Percentiles rank a stretch among this genome's conserved stretches.
Evolutionary conservation across 2,113 vertebrate genomes (phyloP).

Genomic region (Apodemus speciosus): DNA sequence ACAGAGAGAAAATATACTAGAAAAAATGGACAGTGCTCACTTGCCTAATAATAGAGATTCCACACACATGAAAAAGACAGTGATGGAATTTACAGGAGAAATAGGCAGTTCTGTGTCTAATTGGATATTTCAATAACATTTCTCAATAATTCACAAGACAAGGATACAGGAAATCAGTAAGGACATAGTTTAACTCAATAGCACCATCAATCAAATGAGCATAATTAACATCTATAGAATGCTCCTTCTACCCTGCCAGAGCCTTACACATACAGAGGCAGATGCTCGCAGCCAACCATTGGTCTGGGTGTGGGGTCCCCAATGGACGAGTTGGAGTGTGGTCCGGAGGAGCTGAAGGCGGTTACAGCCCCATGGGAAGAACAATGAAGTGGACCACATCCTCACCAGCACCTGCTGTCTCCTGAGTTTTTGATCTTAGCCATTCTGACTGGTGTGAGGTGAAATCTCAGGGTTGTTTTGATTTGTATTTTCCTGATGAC

Average conservation of each 20-base stretch:
- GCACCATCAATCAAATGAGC: neutral
- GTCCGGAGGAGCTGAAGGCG: too few relatives aligned
- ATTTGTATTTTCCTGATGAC: too few relatives aligned
- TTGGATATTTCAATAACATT: conserved; percentile 18
- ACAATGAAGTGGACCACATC: too few relatives aligned
- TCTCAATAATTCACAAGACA: conserved; percentile 34
- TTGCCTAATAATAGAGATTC: neutral
- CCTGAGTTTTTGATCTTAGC: too few relatives aligned
- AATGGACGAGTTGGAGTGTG: too few relatives aligned
- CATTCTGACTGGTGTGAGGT: too few relatives aligned
- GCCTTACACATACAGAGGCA: too few relatives aligned
- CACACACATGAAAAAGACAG: neutral
- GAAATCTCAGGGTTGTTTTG: too few relatives aligned
- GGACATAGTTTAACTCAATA: conserved; percentile 36
- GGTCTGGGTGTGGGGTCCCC: too few relatives aligned
- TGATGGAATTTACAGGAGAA: conserved; percentile 7
- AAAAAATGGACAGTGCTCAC: neutral
- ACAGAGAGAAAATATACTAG: neutral
- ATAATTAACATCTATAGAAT: conserved; percentile 18
- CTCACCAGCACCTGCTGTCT: too few relatives aligned
- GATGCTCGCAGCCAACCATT: too few relatives aligned
- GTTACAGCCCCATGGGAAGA: too few relatives aligned
- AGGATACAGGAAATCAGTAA: conserved; percentile 36
- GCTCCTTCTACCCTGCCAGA: neutral
- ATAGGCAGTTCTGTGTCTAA: neutral